Conservation (phyloP, 2,888 invertebrate species). For the Entomobrya multifasciata region DNA sequence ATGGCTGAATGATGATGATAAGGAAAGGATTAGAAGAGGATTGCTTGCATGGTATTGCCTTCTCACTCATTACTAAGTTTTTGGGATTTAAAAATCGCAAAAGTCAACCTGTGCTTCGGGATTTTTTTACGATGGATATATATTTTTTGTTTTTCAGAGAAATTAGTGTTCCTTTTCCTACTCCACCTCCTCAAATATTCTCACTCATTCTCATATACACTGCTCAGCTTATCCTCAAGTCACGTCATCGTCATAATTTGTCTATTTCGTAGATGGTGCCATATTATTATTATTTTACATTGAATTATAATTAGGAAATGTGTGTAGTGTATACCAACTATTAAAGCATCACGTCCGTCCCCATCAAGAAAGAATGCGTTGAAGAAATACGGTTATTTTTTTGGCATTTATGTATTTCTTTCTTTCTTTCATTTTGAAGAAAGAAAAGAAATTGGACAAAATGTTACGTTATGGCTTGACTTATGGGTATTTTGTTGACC, state of each 20-base stretch:
- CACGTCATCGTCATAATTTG: conserved; percentile 44
- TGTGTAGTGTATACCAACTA: no score
- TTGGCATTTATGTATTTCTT: not conserved
- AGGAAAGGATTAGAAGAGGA: not conserved
- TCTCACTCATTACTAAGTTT: no score
- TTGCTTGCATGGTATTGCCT: no score
- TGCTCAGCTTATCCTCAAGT: conserved; percentile 47
- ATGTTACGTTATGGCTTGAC: conserved; percentile 32
- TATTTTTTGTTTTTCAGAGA: conserved; percentile 13
- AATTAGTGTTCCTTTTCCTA: conserved; percentile 21
- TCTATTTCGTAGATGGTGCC: conserved; percentile 10
- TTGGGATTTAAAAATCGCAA: conserved; percentile 3
- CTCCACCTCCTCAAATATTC: conserved; percentile 26
- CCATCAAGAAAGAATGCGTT: not conserved
- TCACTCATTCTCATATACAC: not conserved
- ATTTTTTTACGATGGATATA: no score
- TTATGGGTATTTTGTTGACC: conserved; percentile 39
- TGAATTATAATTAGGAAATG: conserved; percentile 46
- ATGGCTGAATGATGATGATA: not conserved
- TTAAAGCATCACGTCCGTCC: not conserved
- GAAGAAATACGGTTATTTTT: conserved; percentile 30
- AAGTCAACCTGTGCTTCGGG: not conserved
- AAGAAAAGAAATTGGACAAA: conserved; percentile 33
- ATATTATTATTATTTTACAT: conserved; percentile 17
- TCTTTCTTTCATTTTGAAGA: not conserved